Evolutionary conservation across 2,113 vertebrate genomes (phyloP), one percentile per base, ranked within the genome.

Genomic region (Pteropus alecto): DNA sequence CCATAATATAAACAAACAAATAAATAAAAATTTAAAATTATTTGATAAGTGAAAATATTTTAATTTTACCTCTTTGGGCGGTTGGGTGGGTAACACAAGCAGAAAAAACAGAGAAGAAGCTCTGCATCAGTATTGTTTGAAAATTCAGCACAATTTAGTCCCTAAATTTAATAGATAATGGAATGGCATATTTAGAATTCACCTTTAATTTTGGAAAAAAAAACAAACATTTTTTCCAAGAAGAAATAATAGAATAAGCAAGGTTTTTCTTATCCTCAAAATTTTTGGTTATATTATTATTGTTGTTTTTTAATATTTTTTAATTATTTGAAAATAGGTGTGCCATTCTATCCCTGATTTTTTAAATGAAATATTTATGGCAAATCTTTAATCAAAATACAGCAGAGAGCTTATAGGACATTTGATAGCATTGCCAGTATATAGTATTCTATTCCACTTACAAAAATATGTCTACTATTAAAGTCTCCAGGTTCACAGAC

Each of bases 391-490:
- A 79, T 54, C 26, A 70, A 93, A 82, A 67, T 56, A 87, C 8
- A 92, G 10, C 4, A 30, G 28, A 54, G 11, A 88, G 33, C 30
- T 30, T 26, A 24, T 1, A 21, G 63, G 48, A 68, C n/a, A 4
- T 48, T 74, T 3, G 51, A 48, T 24, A 92, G 33, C 60, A 51
- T 2, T 13, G 38, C 18, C 83, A 58, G 54, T 9, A 87, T 14
- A 43, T 89, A 85, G 2, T 38, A 30, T 28, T 43, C 6, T 51
- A 48, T 56, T 93, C 87, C 88, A 24, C 26, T 90, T 71, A 58
- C 46, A 43, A 96, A 90, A 96, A 87, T 84, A 19, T 90, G 63
- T 81, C 46, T 48, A n/a, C 48, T 56, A 56, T 92, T 70, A 71
- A 33, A 68, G 56, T 46, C 67, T 96, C 65, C 68, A 90, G 63